These are phyloP conservation scores for Melanerpes aurifrons DNA, from an alignment of 2,113 vertebrate genomes.

Conservation along the genomic window DNA sequence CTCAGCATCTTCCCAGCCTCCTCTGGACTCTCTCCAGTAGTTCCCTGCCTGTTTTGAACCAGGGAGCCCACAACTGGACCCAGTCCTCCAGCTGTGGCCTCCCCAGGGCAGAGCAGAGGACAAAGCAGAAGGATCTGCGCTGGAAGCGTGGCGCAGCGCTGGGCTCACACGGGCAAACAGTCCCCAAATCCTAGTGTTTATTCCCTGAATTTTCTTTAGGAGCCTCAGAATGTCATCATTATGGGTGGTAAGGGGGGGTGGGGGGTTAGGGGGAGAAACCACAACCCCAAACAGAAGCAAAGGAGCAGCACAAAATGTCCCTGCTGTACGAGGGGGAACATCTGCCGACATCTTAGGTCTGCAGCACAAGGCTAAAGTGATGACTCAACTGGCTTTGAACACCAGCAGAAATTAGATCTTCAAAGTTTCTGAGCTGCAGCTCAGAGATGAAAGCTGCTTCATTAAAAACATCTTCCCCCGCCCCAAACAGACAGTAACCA, in stretches of 20 bases:
- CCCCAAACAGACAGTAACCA: not conserved
- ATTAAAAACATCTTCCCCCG: not conserved
- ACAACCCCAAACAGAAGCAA: too few relatives aligned
- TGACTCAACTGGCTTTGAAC: not conserved
- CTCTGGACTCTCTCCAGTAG: too few relatives aligned
- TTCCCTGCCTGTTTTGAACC: too few relatives aligned
- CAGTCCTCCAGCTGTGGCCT: too few relatives aligned
- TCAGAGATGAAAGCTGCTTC: not conserved
- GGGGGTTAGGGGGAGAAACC: too few relatives aligned
- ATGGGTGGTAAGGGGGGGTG: too few relatives aligned
- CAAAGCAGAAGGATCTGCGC: too few relatives aligned
- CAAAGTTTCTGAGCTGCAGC: not conserved
- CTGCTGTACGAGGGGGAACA: not conserved
- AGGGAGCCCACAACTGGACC: too few relatives aligned
- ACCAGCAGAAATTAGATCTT: not conserved
- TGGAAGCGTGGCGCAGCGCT: not conserved
- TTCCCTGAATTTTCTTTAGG: not conserved
- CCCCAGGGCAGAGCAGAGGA: too few relatives aligned
- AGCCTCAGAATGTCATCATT: not conserved
- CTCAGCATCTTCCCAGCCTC: too few relatives aligned
- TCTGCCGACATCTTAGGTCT: not conserved
- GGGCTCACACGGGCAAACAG: rapidly evolving
- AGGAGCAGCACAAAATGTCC: not conserved
- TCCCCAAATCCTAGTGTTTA: rapidly evolving
- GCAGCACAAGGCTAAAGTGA: not conserved